Base-by-base conservation (phyloP, 2,797 vertebrate species). In the Psittacula echo region DNA sequence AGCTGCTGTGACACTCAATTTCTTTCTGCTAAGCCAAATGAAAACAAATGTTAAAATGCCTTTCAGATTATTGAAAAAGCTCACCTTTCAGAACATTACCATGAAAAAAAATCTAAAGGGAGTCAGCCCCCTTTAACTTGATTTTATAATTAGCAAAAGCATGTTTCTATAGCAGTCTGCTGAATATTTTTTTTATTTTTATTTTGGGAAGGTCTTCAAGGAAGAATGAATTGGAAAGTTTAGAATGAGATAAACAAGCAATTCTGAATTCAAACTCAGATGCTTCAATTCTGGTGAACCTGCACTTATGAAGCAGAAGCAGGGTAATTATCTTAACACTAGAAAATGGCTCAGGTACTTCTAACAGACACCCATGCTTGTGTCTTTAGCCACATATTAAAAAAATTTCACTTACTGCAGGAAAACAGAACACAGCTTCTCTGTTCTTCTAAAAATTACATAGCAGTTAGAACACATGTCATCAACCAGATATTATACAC, bases 41-140 rank as follows among this genome's bases (percentile, higher is more conserved):
- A 53, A 89, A 85, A 82, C 29, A 67, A 85, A 78, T 60, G 87
- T 11, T 37, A 15, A 82, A 93, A 89, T 32, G 30, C 58, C 91
- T 93, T 87, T 72, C 71, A 78, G 23, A 47, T 72, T 48, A 81
- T 19, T 81, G 53, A 81, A 95, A 86, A 90, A 71, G 37, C n/a
- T 76, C 54, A 61, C n/a, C 67, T 66, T 78, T 70, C 23, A 70
- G 50, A 73, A 45, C 8, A 27, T 44, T 53, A 50, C 9, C 6
- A 11, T 9, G 11, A 41, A 42, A 71, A 81, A 81, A 65, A 56
- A 22, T 32, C 12, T 56, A 56, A 56, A 56, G 53, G 32, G 45
- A 76, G 60, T 24, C 13, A 20, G 11, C 23, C 5, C 7, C 2
- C 1, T 23, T 67, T 30, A 60, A 14, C 39, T 81, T 79, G 27